Evolutionary conservation across 1,140 invertebrate species (phyloP).

Genomic region (Gryllus bimaculatus): DNA sequence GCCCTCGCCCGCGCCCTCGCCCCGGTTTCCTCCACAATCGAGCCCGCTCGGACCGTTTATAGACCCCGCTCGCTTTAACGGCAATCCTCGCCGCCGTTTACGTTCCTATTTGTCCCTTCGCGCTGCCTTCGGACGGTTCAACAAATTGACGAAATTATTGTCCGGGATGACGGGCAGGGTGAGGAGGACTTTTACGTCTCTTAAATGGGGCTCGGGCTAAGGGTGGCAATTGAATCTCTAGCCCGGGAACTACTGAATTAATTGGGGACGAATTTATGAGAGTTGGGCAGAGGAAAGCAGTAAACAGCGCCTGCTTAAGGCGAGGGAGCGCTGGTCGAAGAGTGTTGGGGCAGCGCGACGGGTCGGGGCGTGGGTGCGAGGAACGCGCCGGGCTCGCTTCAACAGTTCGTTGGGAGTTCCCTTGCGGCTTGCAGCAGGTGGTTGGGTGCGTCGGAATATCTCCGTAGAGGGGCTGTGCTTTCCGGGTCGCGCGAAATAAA

Average conservation of each 20-base stretch:
- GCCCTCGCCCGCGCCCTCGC: background rate
- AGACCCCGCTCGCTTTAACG: background rate
- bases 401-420: too few relatives aligned
- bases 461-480: too few relatives aligned
- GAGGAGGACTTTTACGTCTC: background rate
- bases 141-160: background rate
- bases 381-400: too few relatives aligned
- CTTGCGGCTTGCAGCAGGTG: too few relatives aligned
- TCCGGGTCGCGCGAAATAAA: too few relatives aligned
- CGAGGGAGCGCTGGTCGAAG: background rate
- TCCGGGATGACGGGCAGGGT: background rate
- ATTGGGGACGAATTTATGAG: background rate
- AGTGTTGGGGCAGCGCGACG: too few relatives aligned
- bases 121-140: background rate
- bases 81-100: background rate
- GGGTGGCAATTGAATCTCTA: background rate
- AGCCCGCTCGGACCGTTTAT: background rate
- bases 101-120: background rate
- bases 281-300: too few relatives aligned
- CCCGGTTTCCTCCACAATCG: background rate
- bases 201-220: background rate
- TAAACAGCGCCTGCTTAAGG: background rate
- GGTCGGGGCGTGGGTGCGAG: too few relatives aligned
- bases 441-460: too few relatives aligned
- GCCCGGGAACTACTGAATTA: background rate